Evolutionary conservation across 2,797 vertebrate species (phyloP), one percentile per base, ranked within the genome.

Genomic region (Lagodon rhomboides): DNA sequence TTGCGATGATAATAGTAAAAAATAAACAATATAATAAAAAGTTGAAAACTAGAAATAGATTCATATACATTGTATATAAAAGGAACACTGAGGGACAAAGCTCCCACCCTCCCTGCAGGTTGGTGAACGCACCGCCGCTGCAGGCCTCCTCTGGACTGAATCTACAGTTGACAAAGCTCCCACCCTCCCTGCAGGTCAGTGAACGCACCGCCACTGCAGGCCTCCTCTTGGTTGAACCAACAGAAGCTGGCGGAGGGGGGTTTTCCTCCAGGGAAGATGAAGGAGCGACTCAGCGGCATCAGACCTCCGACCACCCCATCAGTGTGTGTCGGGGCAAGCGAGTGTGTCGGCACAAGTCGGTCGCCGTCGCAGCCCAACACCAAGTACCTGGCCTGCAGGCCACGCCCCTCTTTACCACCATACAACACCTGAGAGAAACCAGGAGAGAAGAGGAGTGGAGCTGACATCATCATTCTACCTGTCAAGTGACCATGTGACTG

Each of bases 261-360:
- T 77, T 91, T 62, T n/a, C 96, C 93, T 63, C 87, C 92, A 0
- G 97, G 97, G 82, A 97, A 98, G 74, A 93, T 93, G 46, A 97
- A 91, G 0, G 94, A 72, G 5, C 62, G 93, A 0, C 94, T 89
- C 0, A 94, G 66, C 0, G 93, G 90, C 12, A 47, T 92, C 44
- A 98, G 1, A 6, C 90, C 59, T 23, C 87, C 54, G 11, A 86
- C 0, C 70, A 30, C 5, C 93, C 90, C 92, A n/a, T 96, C 23
- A 0, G 88, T 77, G 54, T 96, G 93, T 0, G 90, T 94, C 0
- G 95, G 89, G 22, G 93, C 90, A 0, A 99, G 86, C 0, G 85
- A 81, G 81, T 94, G 92, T 16, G 93, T 91, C 1, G 93, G 86
- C 17, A 93, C 41, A 0, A 93, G 82, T 5, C 55, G 73, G 82